phyloP scores from a whole-genome alignment of 1,140 invertebrate species.

The Amyelois transitella region DNA sequence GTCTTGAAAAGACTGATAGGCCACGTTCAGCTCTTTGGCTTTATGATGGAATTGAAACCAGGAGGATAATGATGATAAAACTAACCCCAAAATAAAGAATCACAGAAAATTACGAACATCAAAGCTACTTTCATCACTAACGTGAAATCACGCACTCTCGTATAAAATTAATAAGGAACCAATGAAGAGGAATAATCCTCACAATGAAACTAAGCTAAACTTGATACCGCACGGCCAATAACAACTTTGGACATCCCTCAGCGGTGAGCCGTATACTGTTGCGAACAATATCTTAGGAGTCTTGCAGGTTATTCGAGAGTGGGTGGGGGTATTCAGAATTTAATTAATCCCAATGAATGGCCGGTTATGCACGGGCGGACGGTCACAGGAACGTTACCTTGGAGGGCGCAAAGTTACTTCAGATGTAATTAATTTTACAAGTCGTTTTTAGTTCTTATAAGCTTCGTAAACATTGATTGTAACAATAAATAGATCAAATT shows the following conservation, averaged over 20 bases:
- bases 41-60: no score
- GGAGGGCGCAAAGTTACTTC: background rate
- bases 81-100: no score
- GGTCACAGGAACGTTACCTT: conserved; percentile 19
- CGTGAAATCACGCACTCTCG: no score
- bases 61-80: no score
- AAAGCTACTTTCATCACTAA: no score
- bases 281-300: background rate
- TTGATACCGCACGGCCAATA: background rate
- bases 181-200: background rate
- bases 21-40: no score
- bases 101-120: no score
- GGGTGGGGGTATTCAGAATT: conserved; percentile 26
- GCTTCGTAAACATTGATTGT: background rate
- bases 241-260: background rate
- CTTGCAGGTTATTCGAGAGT: background rate
- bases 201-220: background rate
- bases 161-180: no score
- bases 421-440: background rate
- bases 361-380: conserved; percentile 42
- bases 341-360: conserved; percentile 58
- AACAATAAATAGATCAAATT: no score
- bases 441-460: background rate
- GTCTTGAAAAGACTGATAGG: no score
- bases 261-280: background rate